Base-by-base conservation (phyloP, 2,888 invertebrate genomes). In the Platycheirus albimanus region DNA sequence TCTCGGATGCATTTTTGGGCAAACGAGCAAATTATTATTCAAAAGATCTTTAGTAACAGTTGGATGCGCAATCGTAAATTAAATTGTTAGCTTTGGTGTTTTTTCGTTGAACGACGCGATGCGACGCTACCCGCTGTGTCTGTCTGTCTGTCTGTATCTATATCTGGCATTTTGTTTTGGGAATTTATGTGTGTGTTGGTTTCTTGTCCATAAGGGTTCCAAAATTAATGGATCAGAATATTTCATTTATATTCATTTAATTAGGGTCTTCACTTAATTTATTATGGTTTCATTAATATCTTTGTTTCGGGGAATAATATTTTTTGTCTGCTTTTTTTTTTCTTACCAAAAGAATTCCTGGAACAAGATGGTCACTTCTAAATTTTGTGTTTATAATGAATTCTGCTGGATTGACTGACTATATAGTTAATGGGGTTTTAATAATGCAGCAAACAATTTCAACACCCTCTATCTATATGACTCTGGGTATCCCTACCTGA, bases 1-100 rank as follows among this genome's bases (percentile, higher is more conserved):
- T 24, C 24, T 38, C 56, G 38, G 38, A 67, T 79, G 67, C 74
- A 74, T 58, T 45, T 61, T 76, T 58, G 30, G 61, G 61, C 58
- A 66, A 58, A 58, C 56, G 63, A 51, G 78, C 72, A 63, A 83
- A 83, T 83, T 83, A 83, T 78, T 83, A 83, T 83, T 83, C 83
- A 83, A 83, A 63, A 78, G 71, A 83, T 78, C 83, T 83, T 83
- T 72, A 78, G 72, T 78, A 77, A 76, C 83, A 83, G 83, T 78
- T 78, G 78, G 83, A 83, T 78, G 77, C 78, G 72, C 78, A 83
- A 83, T 83, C 83, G 83, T 83, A 83, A 83, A 83, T 83, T 83
- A 83, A 83, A 83, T 78, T 63, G 83, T 83, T 83, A 83, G 83
- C 78, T 67, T 72, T 83, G 74, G 67, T 54, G 67, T 74, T 61